Evolutionary conservation across 2,888 invertebrate genomes (phyloP).

Genomic region (Dugesia japonica): DNA sequence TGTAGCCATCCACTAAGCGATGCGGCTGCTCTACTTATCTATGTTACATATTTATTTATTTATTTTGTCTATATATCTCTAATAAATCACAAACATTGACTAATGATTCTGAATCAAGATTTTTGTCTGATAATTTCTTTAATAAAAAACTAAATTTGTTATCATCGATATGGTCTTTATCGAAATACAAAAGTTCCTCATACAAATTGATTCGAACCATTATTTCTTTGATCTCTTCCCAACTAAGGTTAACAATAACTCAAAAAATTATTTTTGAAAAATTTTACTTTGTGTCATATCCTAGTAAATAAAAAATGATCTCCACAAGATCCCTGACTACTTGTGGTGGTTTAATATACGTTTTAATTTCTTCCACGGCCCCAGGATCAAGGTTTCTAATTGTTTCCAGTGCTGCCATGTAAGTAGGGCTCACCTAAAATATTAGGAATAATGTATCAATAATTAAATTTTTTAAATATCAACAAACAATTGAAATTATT

Average conservation of each 20-base stretch:
- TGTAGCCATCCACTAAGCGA: not conserved
- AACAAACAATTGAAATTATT: too few relatives aligned
- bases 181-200: not conserved
- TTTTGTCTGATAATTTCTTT: not conserved
- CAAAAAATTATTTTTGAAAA: too few relatives aligned
- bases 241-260: too few relatives aligned
- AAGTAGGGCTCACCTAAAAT: not conserved
- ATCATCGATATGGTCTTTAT: not conserved
- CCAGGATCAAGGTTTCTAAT: not conserved
- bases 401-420: not conserved
- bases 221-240: slow-evolving; percentile 6
- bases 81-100: not conserved
- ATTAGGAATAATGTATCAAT: too few relatives aligned
- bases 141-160: not conserved
- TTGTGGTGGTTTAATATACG: not conserved
- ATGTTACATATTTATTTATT: too few relatives aligned
- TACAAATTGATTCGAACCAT: not conserved
- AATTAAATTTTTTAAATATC: too few relatives aligned
- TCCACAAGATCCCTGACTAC: not conserved
- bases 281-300: not conserved
- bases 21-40: not conserved
- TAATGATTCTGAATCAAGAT: not conserved
- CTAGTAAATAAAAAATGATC: not conserved
- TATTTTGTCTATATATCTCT: too few relatives aligned
- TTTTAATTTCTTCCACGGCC: not conserved